Conservation (phyloP, 2,113 vertebrate species). For the Limanda limanda region DNA sequence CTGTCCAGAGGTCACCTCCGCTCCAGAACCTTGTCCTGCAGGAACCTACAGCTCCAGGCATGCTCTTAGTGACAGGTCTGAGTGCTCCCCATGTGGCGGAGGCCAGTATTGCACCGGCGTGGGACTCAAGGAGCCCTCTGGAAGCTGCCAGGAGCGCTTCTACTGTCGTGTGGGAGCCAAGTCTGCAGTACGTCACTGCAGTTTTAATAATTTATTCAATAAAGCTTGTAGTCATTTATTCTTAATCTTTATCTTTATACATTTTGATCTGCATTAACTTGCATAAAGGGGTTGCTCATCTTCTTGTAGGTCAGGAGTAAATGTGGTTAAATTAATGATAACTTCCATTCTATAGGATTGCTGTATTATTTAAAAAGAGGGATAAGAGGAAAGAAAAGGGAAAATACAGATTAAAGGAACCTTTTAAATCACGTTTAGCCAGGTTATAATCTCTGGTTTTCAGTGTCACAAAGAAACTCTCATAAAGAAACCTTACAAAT, state of each 20-base stretch:
- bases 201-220: not conserved
- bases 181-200: slow-evolving; percentile 80
- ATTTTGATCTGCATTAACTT: not conserved
- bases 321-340: not conserved
- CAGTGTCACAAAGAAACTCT: not conserved
- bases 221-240: not conserved
- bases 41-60: slow-evolving; percentile 84
- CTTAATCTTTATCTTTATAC: not conserved
- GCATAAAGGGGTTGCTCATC: not conserved
- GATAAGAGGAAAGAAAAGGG: too few relatives aligned
- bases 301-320: too few relatives aligned
- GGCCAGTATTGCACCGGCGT: slow-evolving; percentile 84
- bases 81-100: slow-evolving; percentile 83
- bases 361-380: too few relatives aligned
- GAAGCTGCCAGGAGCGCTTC: slow-evolving; percentile 86
- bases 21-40: slow-evolving; percentile 84
- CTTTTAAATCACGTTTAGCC: not conserved
- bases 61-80: slow-evolving; percentile 68
- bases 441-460: not conserved
- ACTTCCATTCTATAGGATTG: not conserved
- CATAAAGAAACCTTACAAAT: not conserved
- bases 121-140: slow-evolving; percentile 81
- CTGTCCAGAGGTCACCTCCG: slow-evolving; percentile 81
- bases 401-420: too few relatives aligned
- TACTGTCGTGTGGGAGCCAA: slow-evolving; percentile 85